Evolutionary conservation across 2,797 vertebrate genomes (phyloP).

Genomic region (Simalia tracyae): DNA sequence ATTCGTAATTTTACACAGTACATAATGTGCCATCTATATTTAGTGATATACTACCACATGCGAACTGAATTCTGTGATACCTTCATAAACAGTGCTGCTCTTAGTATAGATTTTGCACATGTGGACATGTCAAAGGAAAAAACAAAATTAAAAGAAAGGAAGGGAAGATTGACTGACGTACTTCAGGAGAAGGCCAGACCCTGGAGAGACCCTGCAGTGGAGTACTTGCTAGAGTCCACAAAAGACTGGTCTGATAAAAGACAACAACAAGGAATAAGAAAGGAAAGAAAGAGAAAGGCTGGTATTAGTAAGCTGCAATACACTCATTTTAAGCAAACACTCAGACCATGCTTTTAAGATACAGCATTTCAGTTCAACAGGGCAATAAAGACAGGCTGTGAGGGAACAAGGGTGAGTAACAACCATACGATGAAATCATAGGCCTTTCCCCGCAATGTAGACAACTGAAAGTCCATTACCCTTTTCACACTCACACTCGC

Average conservation of each 20-base stretch:
- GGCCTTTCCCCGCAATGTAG: conserved; percentile 41
- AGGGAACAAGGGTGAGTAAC: conserved; percentile 25
- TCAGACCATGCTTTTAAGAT: conserved; percentile 45
- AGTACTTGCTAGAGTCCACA: conserved; percentile 93
- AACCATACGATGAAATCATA: conserved; percentile 26
- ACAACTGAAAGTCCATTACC: conserved; percentile 12
- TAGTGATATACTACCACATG: conserved; percentile 45
- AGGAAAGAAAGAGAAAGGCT: conserved; percentile 73
- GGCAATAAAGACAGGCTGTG: conserved; percentile 29
- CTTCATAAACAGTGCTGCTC: conserved; percentile 5
- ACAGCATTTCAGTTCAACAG: conserved; percentile 56
- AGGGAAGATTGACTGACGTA: conserved; percentile 77
- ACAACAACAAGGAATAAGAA: conserved; percentile 74
- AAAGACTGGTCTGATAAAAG: conserved; percentile 87
- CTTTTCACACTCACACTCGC: neutral
- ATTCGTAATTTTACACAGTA: conserved; percentile 47
- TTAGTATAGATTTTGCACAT: conserved; percentile 52
- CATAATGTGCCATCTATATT: conserved; percentile 45
- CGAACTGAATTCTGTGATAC: conserved; percentile 42
- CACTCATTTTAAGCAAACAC: conserved; percentile 63
- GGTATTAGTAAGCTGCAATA: conserved; percentile 67
- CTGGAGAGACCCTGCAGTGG: conserved; percentile 87
- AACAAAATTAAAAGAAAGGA: conserved; percentile 62
- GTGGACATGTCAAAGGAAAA: conserved; percentile 68
- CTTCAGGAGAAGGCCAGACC: conserved; percentile 95